Base-by-base conservation (phyloP, 2,888 invertebrate genomes). In the Himalopsyche anomala region DNA sequence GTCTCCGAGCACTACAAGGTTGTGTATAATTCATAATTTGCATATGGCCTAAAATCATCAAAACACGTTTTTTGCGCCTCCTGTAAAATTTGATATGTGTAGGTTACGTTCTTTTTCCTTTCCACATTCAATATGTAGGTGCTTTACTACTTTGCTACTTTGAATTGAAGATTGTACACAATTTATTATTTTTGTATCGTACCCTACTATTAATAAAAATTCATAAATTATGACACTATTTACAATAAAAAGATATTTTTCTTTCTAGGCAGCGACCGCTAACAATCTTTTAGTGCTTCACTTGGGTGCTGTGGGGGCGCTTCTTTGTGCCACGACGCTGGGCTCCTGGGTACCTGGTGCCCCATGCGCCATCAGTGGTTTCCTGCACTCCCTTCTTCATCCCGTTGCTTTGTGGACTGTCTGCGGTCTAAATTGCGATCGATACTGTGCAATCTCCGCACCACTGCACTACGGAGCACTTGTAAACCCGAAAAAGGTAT, bases 341-440 rank as follows among this genome's bases (percentile, higher is more conserved):
- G 91, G 94, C 69, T 94, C 94, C 89, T 92, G 93, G 62, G 91
- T 92, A 80, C 94, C 94, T 56, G 95, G 95, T 80, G 93, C 94
- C 11, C 92, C 93, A 86, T 96, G 96, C 91, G 91, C 92, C 4
- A 91, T 95, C 0, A 95, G 96, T 89, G 95, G 96, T 62, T 95
- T 96, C 87, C 91, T 96, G 79, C 94, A 96, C 88, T 95, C 95
- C 42, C 93, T 96, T 5, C 92, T 97, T 81, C 95, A 96, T 89
- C 96, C 96, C 5, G 92, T 96, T 87, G 95, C 95, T 74, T 92
- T 96, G 88, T 97, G 96, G 96, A 96, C 96, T 4, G 95, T 97
- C 54, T 96, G 96, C 89, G 96, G 96, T 5, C 93, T 97, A 87
- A 96, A 96, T 90, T 96, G 96, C 86, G 96, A 96, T 91, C 93